Conservation (phyloP, 2,888 invertebrate genomes). For the Trissolcus japonicus region DNA sequence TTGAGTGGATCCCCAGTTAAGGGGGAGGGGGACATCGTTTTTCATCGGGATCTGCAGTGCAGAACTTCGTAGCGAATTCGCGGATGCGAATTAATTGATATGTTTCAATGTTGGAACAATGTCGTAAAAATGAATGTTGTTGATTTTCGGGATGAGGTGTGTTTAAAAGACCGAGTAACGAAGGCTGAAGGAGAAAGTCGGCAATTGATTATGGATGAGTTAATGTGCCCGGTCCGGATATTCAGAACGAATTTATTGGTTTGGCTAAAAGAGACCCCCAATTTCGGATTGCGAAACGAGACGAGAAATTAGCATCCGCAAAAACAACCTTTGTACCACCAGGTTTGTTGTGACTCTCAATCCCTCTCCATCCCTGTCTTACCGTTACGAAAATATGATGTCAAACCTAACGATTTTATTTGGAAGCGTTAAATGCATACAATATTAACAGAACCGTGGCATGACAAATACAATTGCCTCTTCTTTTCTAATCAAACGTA, state of each 20-base stretch:
- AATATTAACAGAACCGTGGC: conserved; percentile 31
- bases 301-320: too few species aligned
- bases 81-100: conserved; percentile 60
- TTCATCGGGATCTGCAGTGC: conserved; percentile 55
- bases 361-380: too few species aligned
- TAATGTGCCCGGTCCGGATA: too few species aligned
- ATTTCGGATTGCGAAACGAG: too few species aligned
- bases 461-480: conserved; percentile 43
- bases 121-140: conserved; percentile 25
- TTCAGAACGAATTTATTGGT: too few species aligned
- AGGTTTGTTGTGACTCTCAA: too few species aligned
- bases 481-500: conserved; percentile 12
- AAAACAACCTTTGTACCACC: too few species aligned
- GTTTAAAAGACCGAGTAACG: neutral
- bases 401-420: conserved; percentile 36
- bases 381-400: conserved; percentile 30
- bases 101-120: conserved; percentile 56
- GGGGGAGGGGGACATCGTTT: conserved; percentile 57
- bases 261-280: too few species aligned
- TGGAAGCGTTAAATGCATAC: conserved; percentile 20
- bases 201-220: too few species aligned
- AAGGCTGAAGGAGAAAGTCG: too few species aligned
- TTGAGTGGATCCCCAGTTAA: neutral
- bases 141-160: conserved; percentile 13
- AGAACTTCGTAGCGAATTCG: conserved; percentile 52